Percentiles rank a stretch among this genome's conserved stretches.
These are phyloP conservation scores for Eulithis testata DNA, from an alignment of 2,888 invertebrate genomes.

Conservation along the genomic window DNA sequence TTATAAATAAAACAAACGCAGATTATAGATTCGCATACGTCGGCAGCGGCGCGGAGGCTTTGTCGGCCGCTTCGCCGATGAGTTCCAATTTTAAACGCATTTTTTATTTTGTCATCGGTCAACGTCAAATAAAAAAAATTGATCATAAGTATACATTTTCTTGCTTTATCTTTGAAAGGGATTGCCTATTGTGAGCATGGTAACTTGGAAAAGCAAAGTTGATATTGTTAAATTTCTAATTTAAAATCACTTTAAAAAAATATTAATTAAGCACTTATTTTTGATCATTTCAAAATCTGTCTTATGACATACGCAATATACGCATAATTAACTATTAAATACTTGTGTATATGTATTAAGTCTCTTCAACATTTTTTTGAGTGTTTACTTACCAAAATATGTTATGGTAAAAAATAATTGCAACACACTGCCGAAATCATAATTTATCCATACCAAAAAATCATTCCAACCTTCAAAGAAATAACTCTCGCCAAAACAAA, in stretches of 20 bases:
- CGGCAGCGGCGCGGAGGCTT: conserved; percentile 47
- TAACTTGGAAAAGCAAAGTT: not conserved
- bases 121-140: conserved; percentile 29
- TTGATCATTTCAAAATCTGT: no score
- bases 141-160: conserved; percentile 6
- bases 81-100: conserved; percentile 52
- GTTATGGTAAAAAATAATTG: not conserved
- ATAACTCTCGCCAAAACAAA: conserved; percentile 51
- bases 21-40: conserved; percentile 48
- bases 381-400: not conserved
- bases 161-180: not conserved
- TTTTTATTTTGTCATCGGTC: conserved; percentile 41
- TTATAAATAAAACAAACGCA: conserved; percentile 22
- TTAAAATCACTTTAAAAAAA: no score
- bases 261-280: no score
- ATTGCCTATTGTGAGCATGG: not conserved
- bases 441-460: conserved; percentile 19
- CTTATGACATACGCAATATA: no score
- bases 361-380: no score
- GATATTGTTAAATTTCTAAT: not conserved
- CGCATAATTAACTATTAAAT: no score
- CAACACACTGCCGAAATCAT: conserved; percentile 6
- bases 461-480: conserved; percentile 40
- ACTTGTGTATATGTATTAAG: no score
- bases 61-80: conserved; percentile 42